Percentiles rank a stretch among this genome's conserved stretches.
phyloP scores from a whole-genome alignment of 2,888 invertebrate genomes.

The Callimorpha dominula region DNA sequence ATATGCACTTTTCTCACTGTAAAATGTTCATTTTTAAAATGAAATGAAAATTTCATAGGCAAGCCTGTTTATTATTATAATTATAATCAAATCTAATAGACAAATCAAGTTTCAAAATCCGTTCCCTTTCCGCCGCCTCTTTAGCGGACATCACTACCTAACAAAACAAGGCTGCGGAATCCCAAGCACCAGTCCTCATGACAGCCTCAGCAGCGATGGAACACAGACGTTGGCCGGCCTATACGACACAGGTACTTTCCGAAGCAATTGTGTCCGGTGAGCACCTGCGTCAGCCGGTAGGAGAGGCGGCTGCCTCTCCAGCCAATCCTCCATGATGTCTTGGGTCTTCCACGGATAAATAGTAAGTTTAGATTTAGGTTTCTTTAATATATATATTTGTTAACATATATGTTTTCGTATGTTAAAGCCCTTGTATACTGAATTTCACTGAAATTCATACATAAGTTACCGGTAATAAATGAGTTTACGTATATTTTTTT shows the following conservation, averaged over 20 bases:
- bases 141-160: no score
- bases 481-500: constrained; percentile 5
- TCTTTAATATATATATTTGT: not conserved
- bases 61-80: not conserved
- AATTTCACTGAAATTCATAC: not conserved
- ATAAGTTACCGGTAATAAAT: not conserved
- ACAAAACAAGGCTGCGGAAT: no score
- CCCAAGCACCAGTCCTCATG: no score
- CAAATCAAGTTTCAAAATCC: not conserved
- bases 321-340: no score
- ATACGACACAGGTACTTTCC: no score
- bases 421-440: not conserved
- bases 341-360: not conserved
- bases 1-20: not conserved
- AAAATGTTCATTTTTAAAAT: not conserved
- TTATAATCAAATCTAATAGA: not conserved
- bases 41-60: not conserved
- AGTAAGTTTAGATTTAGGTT: not conserved
- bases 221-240: no score
- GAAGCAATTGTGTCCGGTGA: no score
- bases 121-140: no score
- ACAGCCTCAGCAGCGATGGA: no score
- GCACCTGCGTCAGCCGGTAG: no score
- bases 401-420: not conserved
- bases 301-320: no score